Evolutionary conservation across 2,888 invertebrate species (phyloP), one percentile per base, ranked within the genome.

Genomic region (Lysandra bellargus): DNA sequence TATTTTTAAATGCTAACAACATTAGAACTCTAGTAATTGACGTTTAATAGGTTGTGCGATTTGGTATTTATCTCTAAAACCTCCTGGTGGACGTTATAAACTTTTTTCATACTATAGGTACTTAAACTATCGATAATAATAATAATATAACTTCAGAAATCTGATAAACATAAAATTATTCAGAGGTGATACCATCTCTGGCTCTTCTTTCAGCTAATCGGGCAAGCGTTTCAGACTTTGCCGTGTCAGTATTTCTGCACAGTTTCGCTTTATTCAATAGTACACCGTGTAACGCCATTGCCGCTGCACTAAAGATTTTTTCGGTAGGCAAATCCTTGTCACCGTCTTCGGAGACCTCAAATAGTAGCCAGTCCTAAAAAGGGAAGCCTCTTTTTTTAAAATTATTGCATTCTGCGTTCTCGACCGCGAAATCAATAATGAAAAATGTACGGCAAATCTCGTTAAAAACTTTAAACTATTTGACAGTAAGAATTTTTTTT

Each of bases 181-280:
- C 4, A 61, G 17, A 23, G 7, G 61, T 9, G 30, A 3, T 33
- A 95, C 95, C 93, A 85, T 95, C 95, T 75, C 84, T 87, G 1
- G 96, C 95, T 82, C 95, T 88, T 80, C 95, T 91, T 83, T 95
- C 93, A 0, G 96, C 95, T 80, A 95, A 85, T 1, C 92, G 88
- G 1, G 95, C 89, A 6, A 95, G 85, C 81, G 93, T 88, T 80
- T 94, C 92, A 1, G 95, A 92, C 81, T 92, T 92, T 2, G 89
- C 84, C 0, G 91, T 85, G 82, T 95, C 95, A 0, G 79, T 75
- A 69, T 87, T 87, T 49, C 92, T 87, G 9, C 90, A 79, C 1
- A 83, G 77, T 80, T 91, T 87, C 0, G 95, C 92, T 82, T 95
- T 91, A 44, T 83, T 87, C 44, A 93, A 85, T 78, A 94, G 85